phyloP scores from a whole-genome alignment of 2,888 invertebrate genomes.

The Heliconius sara region DNA sequence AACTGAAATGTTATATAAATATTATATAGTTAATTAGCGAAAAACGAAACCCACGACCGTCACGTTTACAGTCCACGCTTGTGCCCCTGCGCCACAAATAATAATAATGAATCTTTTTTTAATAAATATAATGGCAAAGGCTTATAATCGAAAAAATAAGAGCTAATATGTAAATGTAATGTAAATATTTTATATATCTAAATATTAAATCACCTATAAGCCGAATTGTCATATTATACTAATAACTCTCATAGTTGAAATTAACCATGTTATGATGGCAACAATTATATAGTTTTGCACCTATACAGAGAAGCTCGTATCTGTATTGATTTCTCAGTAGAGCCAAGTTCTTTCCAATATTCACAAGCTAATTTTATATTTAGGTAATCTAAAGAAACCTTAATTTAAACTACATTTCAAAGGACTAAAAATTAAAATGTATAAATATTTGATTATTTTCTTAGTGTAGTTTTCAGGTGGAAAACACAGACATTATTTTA shows the following conservation, averaged over 20 bases:
- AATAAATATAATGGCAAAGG: no score
- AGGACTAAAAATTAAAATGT: not conserved
- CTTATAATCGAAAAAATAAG: no score
- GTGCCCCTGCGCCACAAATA: no score
- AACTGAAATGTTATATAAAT: no score
- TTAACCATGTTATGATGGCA: not conserved
- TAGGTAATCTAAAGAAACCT: no score
- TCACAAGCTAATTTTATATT: not conserved
- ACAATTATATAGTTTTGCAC: not conserved
- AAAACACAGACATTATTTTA: no score
- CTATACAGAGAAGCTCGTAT: not conserved
- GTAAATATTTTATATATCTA: not conserved
- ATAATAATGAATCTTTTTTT: no score
- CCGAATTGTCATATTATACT: not conserved
- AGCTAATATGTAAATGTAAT: no score
- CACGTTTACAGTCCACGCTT: no score
- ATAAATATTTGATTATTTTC: slow-evolving; percentile 11
- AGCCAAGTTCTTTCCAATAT: not conserved
- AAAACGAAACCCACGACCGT: no score
- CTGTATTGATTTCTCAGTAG: not conserved
- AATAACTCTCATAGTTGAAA: not conserved
- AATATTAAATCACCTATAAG: not conserved
- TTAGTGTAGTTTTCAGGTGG: no score
- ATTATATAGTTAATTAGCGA: no score
- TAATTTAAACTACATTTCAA: not conserved